Evolutionary conservation across 1,140 invertebrate species (phyloP).

Genomic region (Philopotamus ludificatus): DNA sequence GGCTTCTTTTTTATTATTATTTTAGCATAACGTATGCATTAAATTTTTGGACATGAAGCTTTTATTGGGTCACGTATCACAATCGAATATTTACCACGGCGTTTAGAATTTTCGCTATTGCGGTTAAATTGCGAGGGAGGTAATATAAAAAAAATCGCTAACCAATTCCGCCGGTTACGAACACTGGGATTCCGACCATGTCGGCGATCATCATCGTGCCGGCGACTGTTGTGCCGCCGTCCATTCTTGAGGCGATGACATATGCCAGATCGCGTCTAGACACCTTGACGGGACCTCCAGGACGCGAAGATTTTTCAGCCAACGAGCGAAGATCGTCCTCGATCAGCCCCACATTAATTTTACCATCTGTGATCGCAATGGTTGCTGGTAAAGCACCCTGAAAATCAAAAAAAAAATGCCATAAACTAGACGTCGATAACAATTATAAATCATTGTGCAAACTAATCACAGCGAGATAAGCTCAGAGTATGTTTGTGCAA

Average conservation of each 20-base stretch:
- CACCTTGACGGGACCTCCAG: conserved; percentile 65
- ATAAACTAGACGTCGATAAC: no score
- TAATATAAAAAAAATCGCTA: conserved; percentile 33
- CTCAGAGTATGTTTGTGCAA: no score
- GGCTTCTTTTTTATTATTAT: no score
- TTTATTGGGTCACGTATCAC: no score
- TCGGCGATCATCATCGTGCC: conserved; percentile 87
- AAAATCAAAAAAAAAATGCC: conserved; percentile 25
- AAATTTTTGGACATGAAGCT: no score
- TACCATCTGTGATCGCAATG: conserved; percentile 83
- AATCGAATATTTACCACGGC: no score
- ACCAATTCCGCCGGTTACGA: conserved; percentile 85
- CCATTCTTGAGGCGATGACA: conserved; percentile 66
- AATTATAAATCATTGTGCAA: no score
- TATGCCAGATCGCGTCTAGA: conserved; percentile 85
- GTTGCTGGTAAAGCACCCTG: conserved; percentile 92
- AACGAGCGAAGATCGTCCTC: conserved; percentile 64
- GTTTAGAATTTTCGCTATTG: no score
- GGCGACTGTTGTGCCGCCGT: conserved; percentile 95
- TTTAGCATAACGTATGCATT: no score
- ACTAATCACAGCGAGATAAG: no score
- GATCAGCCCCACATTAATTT: conserved; percentile 78
- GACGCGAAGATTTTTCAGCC: conserved; percentile 53
- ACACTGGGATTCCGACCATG: conserved; percentile 80
- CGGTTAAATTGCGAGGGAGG: no score